Percentiles rank a stretch among this genome's conserved stretches.
Conservation (phyloP, 2,113 vertebrate genomes). For the Circaetus cinerascens region DNA sequence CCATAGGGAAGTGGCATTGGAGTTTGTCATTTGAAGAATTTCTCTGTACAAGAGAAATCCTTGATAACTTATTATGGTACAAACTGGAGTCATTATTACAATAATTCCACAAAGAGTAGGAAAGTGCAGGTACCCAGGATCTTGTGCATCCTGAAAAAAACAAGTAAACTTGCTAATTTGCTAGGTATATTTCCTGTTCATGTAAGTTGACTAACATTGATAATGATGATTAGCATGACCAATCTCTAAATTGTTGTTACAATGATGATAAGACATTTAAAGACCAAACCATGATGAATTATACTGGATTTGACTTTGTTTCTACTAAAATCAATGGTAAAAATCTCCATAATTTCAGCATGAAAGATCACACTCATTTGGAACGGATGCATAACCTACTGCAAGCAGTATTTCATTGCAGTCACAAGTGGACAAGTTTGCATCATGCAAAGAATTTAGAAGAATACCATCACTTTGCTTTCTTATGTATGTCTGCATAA, state of each 20-base stretch:
- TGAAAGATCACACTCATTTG: neutral
- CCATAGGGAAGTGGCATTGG: neutral
- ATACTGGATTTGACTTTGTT: neutral
- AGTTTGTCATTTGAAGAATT: neutral
- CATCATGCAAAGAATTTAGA: neutral
- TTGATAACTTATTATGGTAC: neutral
- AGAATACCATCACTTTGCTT: neutral
- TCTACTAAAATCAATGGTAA: neutral
- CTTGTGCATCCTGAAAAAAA: neutral
- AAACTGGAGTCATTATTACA: neutral
- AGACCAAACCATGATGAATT: neutral
- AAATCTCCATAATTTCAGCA: neutral
- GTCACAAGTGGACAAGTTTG: neutral
- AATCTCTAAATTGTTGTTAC: neutral
- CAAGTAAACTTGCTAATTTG: neutral
- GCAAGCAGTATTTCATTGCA: neutral
- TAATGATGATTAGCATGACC: neutral
- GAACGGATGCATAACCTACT: neutral
- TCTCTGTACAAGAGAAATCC: neutral
- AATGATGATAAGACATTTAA: neutral
- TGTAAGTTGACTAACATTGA: neutral
- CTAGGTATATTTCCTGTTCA: neutral
- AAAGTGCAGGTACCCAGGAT: neutral
- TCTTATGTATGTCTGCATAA: neutral
- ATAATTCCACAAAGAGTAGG: neutral